Evolutionary conservation across 2,113 vertebrate genomes (phyloP).

Genomic region (Lampris incognitus): DNA sequence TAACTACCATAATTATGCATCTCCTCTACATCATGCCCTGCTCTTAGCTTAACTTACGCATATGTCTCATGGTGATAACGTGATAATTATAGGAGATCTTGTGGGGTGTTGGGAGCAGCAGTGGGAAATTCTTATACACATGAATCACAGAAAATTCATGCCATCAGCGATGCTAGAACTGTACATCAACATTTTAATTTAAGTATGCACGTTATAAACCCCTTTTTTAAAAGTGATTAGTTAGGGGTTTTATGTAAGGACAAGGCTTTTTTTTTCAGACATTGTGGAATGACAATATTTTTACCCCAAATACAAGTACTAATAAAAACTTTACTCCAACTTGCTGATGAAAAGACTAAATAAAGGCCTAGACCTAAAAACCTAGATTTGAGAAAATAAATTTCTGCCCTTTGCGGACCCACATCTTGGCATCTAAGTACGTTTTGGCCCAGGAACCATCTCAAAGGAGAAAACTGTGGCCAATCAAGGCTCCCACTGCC

Average conservation of each 20-base stretch:
- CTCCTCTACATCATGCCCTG: not conserved
- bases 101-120: not conserved
- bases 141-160: not conserved
- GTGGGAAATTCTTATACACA: conserved; percentile 1
- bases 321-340: too few relatives aligned
- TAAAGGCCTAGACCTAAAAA: not conserved
- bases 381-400: conserved; percentile 10
- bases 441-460: conserved; percentile 28
- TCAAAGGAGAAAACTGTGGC: conserved; percentile 28
- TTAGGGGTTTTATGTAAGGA: not conserved
- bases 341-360: too few relatives aligned
- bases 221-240: too few relatives aligned
- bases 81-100: not conserved
- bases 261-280: not conserved
- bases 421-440: conserved; percentile 20
- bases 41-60: not conserved
- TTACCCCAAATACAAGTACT: too few relatives aligned
- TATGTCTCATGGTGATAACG: not conserved
- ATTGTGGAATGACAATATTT: not conserved
- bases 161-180: too few relatives aligned
- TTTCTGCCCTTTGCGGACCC: not conserved
- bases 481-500: conserved; percentile 30
- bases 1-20: not conserved
- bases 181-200: too few relatives aligned
- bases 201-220: too few relatives aligned